Conservation (phyloP, 2,113 vertebrate species). For the Lanius collurio region DNA sequence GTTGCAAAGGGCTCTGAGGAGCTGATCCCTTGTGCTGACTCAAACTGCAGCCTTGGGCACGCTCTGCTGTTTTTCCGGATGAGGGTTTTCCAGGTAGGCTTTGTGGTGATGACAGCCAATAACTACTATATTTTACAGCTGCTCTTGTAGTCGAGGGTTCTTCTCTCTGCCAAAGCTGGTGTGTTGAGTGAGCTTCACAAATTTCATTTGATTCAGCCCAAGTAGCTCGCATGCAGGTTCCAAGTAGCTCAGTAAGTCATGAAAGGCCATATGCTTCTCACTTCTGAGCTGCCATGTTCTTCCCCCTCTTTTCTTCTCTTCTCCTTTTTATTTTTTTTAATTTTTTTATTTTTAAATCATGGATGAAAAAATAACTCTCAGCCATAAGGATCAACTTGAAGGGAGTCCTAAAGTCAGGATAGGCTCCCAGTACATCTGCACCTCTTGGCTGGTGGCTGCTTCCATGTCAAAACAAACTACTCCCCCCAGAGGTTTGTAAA, state of each 20-base stretch:
- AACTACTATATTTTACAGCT: not conserved
- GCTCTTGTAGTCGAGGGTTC: not conserved
- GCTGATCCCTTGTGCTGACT: not conserved
- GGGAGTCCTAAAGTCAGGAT: not conserved
- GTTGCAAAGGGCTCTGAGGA: not conserved
- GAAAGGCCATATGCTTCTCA: not conserved
- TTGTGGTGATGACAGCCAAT: not conserved
- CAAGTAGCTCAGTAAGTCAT: constrained; percentile 38
- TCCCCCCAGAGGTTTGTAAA: constrained; percentile 4
- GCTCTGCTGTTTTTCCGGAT: not conserved
- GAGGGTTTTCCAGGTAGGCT: not conserved
- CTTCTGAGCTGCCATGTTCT: not conserved
- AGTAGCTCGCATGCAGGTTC: not conserved
- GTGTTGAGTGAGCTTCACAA: not conserved
- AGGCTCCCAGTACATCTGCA: constrained; percentile 33
- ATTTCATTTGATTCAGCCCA: not conserved
- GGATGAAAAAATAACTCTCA: not conserved
- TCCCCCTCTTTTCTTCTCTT: not conserved
- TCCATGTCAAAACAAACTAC: not conserved
- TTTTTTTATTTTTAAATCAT: not conserved
- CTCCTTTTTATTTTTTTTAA: not conserved
- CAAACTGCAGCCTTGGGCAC: not conserved
- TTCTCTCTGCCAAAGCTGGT: not conserved
- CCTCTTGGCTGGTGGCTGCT: not conserved
- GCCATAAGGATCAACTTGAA: not conserved